Base-by-base conservation (phyloP, 2,888 invertebrate genomes). In the Sminthurides aquaticus region DNA sequence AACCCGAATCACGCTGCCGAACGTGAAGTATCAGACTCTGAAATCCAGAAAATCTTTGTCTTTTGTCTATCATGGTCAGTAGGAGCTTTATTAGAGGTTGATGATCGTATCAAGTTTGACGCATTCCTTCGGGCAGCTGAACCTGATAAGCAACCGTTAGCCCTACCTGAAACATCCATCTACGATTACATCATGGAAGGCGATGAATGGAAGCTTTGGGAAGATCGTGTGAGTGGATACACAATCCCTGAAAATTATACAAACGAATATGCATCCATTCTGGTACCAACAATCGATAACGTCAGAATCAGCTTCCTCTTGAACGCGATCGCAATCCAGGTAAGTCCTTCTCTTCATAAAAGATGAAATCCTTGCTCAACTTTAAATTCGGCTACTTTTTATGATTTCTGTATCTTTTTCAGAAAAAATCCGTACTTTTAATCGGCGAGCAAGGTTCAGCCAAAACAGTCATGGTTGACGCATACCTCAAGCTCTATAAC, bases 401-500 rank as follows among this genome's bases (percentile, higher is more conserved):
- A n/a, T n/a, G n/a, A n/a, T n/a, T n/a, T n/a, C n/a, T n/a, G n/a
- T 20, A n/a, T 2, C 15, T 61, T 60, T 28, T 60, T 20, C 57
- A 74, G 70, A 66, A 68, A 54, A 69, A 87, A 78, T 87, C 91
- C 2, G 91, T 91, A 1, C 80, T 94, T 75, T 79, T 94, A 43
- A 85, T 90, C 70, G 94, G 93, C 1, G 93, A 93, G 78, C 95
- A 94, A 80, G 96, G 97, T 3, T 93, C 96, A 0, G 97, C 94
- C 0, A 97, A 97, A 81, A 96, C 96, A 0, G 93, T 96, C 1
- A 96, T 96, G 89, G 91, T 97, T 87, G 96, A 96, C 78, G 87
- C 90, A 2, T 96, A 91, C 78, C 91, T 94, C 88, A 89, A 88
- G 76, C 90, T 88, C 77, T 84, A 88, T 34, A 93, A 92, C 80